Base-by-base conservation (phyloP, 2,113 vertebrate genomes). In the Polyodon spathula region DNA sequence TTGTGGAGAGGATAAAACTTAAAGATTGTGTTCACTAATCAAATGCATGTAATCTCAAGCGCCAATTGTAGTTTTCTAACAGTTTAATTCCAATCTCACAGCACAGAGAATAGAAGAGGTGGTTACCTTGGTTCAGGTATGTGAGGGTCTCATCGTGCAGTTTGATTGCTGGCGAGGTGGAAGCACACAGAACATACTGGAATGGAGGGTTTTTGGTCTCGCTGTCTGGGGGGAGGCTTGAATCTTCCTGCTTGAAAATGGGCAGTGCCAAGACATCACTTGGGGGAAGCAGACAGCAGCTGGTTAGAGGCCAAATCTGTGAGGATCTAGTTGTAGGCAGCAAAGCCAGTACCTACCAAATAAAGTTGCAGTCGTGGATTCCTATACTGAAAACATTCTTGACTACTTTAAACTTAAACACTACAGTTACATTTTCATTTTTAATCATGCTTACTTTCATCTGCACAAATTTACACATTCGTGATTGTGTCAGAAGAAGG, bases 201-300 rank as follows among this genome's bases (percentile, higher is more conserved):
- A 90, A 90, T 53, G 88, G 88, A 5, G 88, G 88, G 66, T 88
- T 81, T 54, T 90, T 87, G 37, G 83, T 73, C 68, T 90, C 88
- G 50, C 74, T 78, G 51, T 89, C 86, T 73, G 83, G 64, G 8
- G 88, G 85, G 73, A 90, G 86, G 80, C 70, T 85, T 63, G 88
- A 81, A 72, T 90, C 88, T 79, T 90, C 88, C 73, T 90, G 88
- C 70, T 90, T 90, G 74, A 90, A 90, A 77, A 90, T 90, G 62
- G 88, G 88, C 68, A 90, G 77, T 5, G 88, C 88, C 79, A 90
- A 74, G 63, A 90, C 88, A 84, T 90, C 88, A 61, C 88, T 90
- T 76, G 52, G 74, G 74, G 59, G 66, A 63, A 67, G 37, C 58
- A 70, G 77, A 68, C 40, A 69, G 59, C 14, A 64, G 43, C 38